These are phyloP conservation scores for Spodoptera exigua DNA, from an alignment of 2,888 invertebrate genomes.

Conservation along the genomic window DNA sequence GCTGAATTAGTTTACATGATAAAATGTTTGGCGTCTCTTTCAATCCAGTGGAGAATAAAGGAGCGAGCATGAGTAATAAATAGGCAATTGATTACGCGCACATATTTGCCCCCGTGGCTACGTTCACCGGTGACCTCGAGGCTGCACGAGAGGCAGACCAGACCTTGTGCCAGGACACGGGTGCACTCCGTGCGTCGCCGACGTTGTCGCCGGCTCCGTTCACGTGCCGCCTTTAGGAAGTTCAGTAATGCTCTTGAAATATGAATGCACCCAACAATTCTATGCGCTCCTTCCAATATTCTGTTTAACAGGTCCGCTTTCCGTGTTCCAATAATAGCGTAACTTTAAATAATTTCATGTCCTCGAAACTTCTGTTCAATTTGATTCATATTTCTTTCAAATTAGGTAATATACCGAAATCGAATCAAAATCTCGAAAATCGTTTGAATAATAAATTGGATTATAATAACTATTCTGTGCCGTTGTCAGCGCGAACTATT, in stretches of 20 bases:
- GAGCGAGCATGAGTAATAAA: conserved; percentile 56
- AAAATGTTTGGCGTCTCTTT: conserved; percentile 43
- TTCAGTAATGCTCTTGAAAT: conserved; percentile 62
- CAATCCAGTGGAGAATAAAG: conserved; percentile 44
- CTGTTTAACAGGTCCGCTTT: conserved; percentile 16
- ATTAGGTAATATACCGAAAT: no score
- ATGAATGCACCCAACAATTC: conserved; percentile 37
- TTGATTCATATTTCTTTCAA: neutral
- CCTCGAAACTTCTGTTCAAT: conserved; percentile 9
- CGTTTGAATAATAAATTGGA: no score
- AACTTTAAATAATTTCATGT: conserved; percentile 13
- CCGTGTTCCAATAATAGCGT: conserved; percentile 36
- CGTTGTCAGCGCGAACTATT: conserved; percentile 14
- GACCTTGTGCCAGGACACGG: conserved; percentile 81
- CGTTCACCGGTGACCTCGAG: conserved; percentile 85
- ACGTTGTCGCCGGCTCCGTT: conserved; percentile 31
- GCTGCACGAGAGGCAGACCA: conserved; percentile 67
- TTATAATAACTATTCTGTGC: no score
- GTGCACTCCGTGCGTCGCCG: conserved; percentile 63
- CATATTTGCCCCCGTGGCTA: conserved; percentile 71
- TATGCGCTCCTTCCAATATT: conserved; percentile 22
- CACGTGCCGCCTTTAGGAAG: conserved; percentile 63
- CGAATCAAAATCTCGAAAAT: no score
- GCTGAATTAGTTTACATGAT: conserved; percentile 39
- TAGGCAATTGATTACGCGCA: conserved; percentile 71